Base-by-base conservation (phyloP, 2,888 invertebrate species). In the Ethmia dodecea region DNA sequence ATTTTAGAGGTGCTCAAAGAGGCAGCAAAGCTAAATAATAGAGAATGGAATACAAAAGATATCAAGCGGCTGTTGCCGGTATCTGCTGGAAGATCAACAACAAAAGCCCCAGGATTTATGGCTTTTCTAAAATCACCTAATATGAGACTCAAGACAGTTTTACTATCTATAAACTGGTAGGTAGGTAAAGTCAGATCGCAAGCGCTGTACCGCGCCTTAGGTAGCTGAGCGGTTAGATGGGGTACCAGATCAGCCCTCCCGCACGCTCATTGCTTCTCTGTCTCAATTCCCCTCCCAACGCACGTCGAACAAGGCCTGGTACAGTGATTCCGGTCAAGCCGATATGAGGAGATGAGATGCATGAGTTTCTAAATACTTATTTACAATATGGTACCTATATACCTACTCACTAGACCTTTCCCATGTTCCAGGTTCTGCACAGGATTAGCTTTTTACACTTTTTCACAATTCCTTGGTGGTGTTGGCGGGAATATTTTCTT, bases 121-220 rank as follows among this genome's bases (percentile, higher is more conserved):
- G 64, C 67, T n/a, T 77, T 89, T 30, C 62, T 89, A 12, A 76
- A 64, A 47, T 88, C 86, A 0, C 73, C 66, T 32, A 78, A 81
- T 37, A 76, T 90, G 69, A 74, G 88, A 47, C 60, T 61, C 30
- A 86, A 88, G 57, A 89, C 87, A 8, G 31, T 74, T 13, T 51
- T 80, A 29, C 58, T 91, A 10, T 86, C 87, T 38, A 58, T 86
- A 26, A 88, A 88, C 55, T 90, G 90, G 90, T 90, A 86, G n/a
- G 41, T 43, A 26, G 4, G n/a, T n/a, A 13, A 14, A 24, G 11
- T 15, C 13, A 5, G 34, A 6, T n/a, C n/a, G n/a, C n/a, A n/a
- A n/a, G n/a, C n/a, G n/a, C n/a, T n/a, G n/a, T n/a, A n/a, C n/a
- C n/a, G n/a, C n/a, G n/a, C n/a, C n/a, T n/a, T n/a, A n/a, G n/a